These are phyloP conservation scores for Tillus elongatus DNA, from an alignment of 2,888 invertebrate species.

Conservation along the genomic window DNA sequence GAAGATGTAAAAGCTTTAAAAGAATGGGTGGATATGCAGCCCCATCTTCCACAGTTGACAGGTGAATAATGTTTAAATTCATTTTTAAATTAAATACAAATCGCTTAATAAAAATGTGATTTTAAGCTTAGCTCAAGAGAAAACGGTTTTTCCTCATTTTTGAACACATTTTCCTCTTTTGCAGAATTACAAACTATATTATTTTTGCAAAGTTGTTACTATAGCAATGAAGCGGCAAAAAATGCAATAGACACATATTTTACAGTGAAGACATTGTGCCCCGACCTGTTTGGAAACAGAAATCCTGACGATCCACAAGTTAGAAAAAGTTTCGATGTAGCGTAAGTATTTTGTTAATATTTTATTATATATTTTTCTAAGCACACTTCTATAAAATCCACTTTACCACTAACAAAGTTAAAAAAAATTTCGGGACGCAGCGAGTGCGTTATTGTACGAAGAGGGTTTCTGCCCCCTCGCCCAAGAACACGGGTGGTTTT, in stretches of 20 bases:
- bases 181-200: constrained; percentile 45
- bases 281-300: constrained; percentile 53
- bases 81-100: no score
- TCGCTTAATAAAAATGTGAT: no score
- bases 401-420: no score
- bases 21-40: constrained; percentile 57
- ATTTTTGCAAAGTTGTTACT: constrained; percentile 60
- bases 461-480: no score
- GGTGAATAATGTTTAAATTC: no score
- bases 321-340: constrained; percentile 41
- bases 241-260: constrained; percentile 59
- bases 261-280: constrained; percentile 57
- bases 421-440: no score
- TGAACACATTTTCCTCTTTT: no score
- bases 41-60: constrained; percentile 53
- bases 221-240: constrained; percentile 61
- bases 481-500: no score
- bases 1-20: constrained; percentile 51
- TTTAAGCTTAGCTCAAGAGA: no score
- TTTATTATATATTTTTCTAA: not conserved
- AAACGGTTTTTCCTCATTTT: no score
- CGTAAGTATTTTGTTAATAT: constrained; percentile 42
- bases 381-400: not conserved
- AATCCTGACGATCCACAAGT: constrained; percentile 45
- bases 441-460: no score